These are phyloP conservation scores for Climacteris rufus DNA, from an alignment of 2,113 vertebrate genomes.

Conservation along the genomic window DNA sequence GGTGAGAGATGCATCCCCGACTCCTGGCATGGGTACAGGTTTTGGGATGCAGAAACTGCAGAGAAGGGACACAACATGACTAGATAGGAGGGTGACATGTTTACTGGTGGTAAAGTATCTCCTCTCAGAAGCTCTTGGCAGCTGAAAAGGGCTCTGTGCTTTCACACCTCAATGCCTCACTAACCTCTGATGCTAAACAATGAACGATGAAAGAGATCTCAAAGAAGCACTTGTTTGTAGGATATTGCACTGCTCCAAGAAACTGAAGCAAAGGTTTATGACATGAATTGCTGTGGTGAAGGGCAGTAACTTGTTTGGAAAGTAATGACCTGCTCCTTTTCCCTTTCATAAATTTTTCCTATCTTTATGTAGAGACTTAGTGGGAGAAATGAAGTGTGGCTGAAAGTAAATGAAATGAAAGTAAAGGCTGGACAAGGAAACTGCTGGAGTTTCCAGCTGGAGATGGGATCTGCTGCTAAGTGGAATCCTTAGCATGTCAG, in stretches of 20 bases:
- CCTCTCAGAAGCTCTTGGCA: neutral
- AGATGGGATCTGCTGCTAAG: neutral
- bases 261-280: neutral
- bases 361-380: neutral
- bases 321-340: neutral
- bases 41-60: neutral
- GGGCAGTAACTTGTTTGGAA: neutral
- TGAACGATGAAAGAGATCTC: neutral
- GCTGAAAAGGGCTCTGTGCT: neutral
- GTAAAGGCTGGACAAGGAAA: neutral
- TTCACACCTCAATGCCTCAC: neutral
- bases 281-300: neutral
- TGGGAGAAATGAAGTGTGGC: neutral
- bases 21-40: neutral
- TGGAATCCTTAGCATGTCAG: neutral
- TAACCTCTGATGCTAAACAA: neutral
- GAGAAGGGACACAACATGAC: neutral
- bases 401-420: too few relatives aligned
- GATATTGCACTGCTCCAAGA: neutral
- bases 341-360: neutral
- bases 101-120: neutral
- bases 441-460: neutral
- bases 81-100: neutral
- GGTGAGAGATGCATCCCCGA: neutral
- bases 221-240: neutral